Percentiles rank a stretch among this genome's conserved stretches.
Conservation (phyloP, 2,888 invertebrate genomes). For the Heliconius erato region DNA sequence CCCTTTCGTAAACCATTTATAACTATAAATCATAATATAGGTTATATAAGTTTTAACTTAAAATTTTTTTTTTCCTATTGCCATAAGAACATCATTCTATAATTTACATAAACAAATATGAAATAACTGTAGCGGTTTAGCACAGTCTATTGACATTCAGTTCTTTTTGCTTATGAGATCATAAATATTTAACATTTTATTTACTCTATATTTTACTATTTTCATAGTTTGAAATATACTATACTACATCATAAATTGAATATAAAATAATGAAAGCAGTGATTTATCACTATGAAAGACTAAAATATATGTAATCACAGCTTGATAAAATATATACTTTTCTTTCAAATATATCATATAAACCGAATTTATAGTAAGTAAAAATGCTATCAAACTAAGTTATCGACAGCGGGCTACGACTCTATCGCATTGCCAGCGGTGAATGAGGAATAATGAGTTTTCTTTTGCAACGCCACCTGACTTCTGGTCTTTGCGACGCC, state of each 20-base stretch:
- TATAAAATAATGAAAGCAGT: no score
- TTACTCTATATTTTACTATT: no score
- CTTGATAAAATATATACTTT: neutral
- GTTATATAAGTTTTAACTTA: no score
- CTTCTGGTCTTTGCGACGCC: constrained; percentile 72
- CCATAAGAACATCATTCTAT: no score
- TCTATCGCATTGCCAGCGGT: constrained; percentile 65
- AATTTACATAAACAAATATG: no score
- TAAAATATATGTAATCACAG: neutral
- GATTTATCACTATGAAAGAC: neutral
- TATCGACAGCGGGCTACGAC: constrained; percentile 50
- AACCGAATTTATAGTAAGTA: constrained; percentile 1
- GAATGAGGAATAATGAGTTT: constrained; percentile 85
- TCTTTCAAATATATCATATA: neutral
- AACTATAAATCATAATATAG: neutral
- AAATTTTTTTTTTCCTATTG: no score
- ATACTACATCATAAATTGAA: no score
- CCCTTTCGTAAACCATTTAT: neutral
- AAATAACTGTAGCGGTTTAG: no score
- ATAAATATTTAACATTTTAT: no score
- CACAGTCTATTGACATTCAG: no score
- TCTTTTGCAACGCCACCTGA: constrained; percentile 81
- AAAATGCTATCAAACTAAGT: constrained; percentile 23
- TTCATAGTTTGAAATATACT: no score
- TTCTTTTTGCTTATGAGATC: no score